Evolutionary conservation across 2,113 vertebrate genomes (phyloP).

Genomic region (Podarcis raffonei): DNA sequence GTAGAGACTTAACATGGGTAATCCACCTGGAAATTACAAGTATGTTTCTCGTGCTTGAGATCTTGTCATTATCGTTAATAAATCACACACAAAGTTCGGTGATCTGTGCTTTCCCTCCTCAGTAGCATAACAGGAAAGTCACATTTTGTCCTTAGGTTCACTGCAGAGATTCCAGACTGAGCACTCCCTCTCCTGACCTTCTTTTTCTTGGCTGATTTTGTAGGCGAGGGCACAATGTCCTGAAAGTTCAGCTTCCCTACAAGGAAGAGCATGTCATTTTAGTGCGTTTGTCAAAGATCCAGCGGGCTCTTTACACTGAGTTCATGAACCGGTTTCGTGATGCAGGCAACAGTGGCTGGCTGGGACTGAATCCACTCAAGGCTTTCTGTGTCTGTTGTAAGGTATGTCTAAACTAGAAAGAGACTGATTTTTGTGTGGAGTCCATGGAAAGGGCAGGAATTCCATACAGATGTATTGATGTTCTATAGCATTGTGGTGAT

Average conservation of each 20-base stretch:
- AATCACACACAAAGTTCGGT: neutral
- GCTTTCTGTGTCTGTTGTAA: slow-evolving; percentile 99
- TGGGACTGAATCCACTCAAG: slow-evolving; percentile 96
- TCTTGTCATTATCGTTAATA: neutral
- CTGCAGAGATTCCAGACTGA: neutral
- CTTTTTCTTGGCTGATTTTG: slow-evolving; percentile 29
- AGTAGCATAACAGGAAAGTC: slow-evolving; percentile 6
- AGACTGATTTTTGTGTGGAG: neutral
- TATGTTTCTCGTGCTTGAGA: neutral
- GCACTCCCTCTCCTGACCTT: slow-evolving; percentile 25
- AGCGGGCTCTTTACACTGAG: slow-evolving; percentile 92
- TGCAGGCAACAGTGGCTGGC: slow-evolving; percentile 95
- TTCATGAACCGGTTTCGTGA: slow-evolving; percentile 98
- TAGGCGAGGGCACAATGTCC: slow-evolving; percentile 94
- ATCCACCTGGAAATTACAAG: neutral
- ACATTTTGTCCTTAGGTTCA: slow-evolving; percentile 19
- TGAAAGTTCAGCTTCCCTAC: slow-evolving; percentile 89
- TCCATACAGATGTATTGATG: neutral
- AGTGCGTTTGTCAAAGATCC: slow-evolving; percentile 92
- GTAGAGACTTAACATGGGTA: no score
- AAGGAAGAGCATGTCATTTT: slow-evolving; percentile 97
- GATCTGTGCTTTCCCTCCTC: neutral
- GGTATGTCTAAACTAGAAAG: slow-evolving; percentile 73
- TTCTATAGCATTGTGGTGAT: neutral
- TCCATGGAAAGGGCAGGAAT: slow-evolving; percentile 1